Conservation (phyloP, 2,797 vertebrate species). For the Syngnathus rostellatus region DNA sequence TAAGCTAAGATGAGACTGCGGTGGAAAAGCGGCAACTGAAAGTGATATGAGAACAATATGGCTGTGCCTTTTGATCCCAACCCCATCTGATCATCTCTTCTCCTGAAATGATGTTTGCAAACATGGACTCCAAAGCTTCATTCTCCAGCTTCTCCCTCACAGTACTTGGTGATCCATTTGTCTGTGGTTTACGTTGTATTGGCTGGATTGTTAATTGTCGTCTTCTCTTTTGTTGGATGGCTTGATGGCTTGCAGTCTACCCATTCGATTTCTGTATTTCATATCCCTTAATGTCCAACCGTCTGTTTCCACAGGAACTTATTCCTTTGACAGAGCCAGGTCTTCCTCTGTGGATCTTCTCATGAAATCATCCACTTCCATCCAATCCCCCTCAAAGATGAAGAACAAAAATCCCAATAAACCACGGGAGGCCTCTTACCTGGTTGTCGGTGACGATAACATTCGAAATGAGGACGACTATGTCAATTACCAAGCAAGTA, state of each 20-base stretch:
- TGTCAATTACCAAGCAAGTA: slow-evolving; percentile 43
- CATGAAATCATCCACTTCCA: slow-evolving; percentile 49
- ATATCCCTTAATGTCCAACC: slow-evolving; percentile 16
- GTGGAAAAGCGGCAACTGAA: slow-evolving; percentile 10
- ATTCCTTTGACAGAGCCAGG: slow-evolving; percentile 48
- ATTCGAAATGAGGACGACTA: slow-evolving; percentile 45
- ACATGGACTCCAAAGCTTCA: slow-evolving; percentile 66
- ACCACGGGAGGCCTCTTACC: slow-evolving; percentile 55
- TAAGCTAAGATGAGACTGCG: not conserved
- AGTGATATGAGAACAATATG: slow-evolving; percentile 54
- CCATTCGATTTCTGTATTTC: not conserved
- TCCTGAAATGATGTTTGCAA: slow-evolving; percentile 62
- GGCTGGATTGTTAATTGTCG: slow-evolving; percentile 49
- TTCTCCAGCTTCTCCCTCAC: slow-evolving; percentile 68
- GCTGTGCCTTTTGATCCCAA: slow-evolving; percentile 57
- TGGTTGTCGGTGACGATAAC: slow-evolving; percentile 51
- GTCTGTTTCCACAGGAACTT: slow-evolving; percentile 56
- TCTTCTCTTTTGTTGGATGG: slow-evolving; percentile 38
- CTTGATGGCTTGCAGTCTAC: slow-evolving; percentile 40
- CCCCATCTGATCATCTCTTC: slow-evolving; percentile 75
- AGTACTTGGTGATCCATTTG: slow-evolving; percentile 82
- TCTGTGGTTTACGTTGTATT: slow-evolving; percentile 72
- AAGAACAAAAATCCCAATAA: slow-evolving; percentile 30
- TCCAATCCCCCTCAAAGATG: slow-evolving; percentile 33
- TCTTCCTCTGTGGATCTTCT: slow-evolving; percentile 66